Evolutionary conservation across 1,140 invertebrate species (phyloP).

Genomic region (Amphibalanus amphitrite): DNA sequence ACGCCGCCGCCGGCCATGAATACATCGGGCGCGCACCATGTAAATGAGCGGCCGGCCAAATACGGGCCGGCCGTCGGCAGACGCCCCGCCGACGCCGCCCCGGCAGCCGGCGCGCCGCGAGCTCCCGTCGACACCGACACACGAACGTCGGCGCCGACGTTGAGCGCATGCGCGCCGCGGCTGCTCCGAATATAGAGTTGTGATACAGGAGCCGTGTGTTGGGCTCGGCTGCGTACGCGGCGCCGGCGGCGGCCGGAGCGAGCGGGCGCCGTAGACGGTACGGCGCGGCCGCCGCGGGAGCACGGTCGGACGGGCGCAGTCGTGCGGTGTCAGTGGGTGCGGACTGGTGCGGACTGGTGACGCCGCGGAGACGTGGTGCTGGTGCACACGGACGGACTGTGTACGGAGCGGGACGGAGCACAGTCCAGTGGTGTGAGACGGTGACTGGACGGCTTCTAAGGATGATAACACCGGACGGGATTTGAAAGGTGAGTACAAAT

Average conservation of each 20-base stretch:
- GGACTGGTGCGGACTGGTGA: background rate
- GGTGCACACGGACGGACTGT: background rate
- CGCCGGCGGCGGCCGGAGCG: too few relatives aligned
- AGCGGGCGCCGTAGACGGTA: background rate
- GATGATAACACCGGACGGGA: too few relatives aligned
- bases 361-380: too few relatives aligned
- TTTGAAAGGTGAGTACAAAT: too few relatives aligned
- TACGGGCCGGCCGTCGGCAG: background rate
- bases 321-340: background rate
- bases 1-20: background rate
- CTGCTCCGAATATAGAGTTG: background rate
- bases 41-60: background rate
- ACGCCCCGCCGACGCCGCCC: background rate
- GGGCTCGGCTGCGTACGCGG: background rate
- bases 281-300: background rate
- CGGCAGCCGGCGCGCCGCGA: too few relatives aligned
- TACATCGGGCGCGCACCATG: background rate
- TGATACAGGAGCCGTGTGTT: background rate
- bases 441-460: too few relatives aligned
- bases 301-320: background rate
- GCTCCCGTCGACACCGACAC: background rate
- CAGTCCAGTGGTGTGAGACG: too few relatives aligned
- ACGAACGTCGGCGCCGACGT: background rate
- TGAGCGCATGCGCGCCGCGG: background rate
- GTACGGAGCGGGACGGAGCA: too few relatives aligned